These are phyloP conservation scores for Argynnis bischoffii DNA, from an alignment of 2,888 invertebrate genomes.

Conservation along the genomic window DNA sequence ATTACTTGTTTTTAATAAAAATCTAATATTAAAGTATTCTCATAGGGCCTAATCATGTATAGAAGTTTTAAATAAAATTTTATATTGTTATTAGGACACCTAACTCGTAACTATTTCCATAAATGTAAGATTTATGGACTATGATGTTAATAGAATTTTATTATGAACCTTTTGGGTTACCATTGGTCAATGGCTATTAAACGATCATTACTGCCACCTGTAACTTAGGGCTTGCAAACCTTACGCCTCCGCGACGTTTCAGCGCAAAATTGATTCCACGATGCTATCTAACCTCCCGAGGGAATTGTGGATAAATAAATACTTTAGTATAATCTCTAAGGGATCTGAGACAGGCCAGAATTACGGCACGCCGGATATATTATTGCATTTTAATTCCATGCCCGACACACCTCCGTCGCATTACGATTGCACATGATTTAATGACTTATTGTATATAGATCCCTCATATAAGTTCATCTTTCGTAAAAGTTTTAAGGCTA, in stretches of 20 bases:
- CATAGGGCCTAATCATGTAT: no score
- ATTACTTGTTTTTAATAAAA: no score
- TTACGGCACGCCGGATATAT: conserved; percentile 71
- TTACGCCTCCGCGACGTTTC: conserved; percentile 76
- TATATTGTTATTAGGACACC: not conserved
- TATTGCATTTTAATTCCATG: conserved; percentile 79
- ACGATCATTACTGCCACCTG: conserved; percentile 61
- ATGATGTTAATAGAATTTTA: conserved; percentile 13
- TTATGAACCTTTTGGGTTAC: conserved; percentile 43
- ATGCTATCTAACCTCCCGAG: conserved; percentile 77
- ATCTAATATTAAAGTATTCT: no score
- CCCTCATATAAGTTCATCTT: conserved; percentile 1
- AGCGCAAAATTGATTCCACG: conserved; percentile 79
- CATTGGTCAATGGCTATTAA: conserved; percentile 49
- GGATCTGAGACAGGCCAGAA: conserved; percentile 76
- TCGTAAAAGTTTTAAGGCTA: conserved; percentile 43
- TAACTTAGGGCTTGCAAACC: conserved; percentile 64
- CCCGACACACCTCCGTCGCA: conserved; percentile 72
- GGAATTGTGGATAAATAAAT: conserved; percentile 79
- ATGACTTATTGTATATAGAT: conserved; percentile 65
- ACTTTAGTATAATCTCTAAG: conserved; percentile 75
- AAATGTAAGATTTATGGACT: conserved; percentile 3
- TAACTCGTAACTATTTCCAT: not conserved
- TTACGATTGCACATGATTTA: conserved; percentile 73
- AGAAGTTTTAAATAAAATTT: not conserved